phyloP scores from a whole-genome alignment of 2,797 vertebrate species.

The Simalia tracyae region DNA sequence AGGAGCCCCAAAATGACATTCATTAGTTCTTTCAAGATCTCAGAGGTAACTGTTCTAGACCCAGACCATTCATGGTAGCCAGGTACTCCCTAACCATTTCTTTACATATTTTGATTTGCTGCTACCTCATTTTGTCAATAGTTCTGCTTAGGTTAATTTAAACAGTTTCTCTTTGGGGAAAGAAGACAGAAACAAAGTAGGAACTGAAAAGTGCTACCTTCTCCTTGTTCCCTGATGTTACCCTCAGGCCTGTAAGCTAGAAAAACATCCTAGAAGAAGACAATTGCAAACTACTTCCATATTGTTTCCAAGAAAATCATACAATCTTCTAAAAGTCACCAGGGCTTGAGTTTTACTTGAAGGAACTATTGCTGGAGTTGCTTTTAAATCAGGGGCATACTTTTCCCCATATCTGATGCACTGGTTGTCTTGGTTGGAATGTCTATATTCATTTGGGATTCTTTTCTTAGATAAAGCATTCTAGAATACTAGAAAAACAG shows the following conservation, averaged over 20 bases:
- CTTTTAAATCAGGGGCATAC: neutral
- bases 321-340: neutral
- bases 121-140: neutral
- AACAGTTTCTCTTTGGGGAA: neutral
- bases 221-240: neutral
- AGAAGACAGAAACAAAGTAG: neutral
- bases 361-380: neutral
- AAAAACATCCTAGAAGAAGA: neutral
- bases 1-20: neutral
- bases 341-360: neutral
- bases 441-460: neutral
- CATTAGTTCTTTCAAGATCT: neutral
- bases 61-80: neutral
- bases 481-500: no score
- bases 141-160: neutral
- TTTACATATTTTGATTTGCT: neutral
- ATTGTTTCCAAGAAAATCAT: neutral
- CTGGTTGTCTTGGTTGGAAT: neutral
- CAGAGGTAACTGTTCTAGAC: neutral
- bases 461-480: neutral
- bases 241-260: neutral
- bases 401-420: neutral
- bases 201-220: neutral
- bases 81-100: neutral
- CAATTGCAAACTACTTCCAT: neutral